Conservation (phyloP, 37 sponge, comb jelly and placozoan genomes). For the Axinella damicornis region DNA sequence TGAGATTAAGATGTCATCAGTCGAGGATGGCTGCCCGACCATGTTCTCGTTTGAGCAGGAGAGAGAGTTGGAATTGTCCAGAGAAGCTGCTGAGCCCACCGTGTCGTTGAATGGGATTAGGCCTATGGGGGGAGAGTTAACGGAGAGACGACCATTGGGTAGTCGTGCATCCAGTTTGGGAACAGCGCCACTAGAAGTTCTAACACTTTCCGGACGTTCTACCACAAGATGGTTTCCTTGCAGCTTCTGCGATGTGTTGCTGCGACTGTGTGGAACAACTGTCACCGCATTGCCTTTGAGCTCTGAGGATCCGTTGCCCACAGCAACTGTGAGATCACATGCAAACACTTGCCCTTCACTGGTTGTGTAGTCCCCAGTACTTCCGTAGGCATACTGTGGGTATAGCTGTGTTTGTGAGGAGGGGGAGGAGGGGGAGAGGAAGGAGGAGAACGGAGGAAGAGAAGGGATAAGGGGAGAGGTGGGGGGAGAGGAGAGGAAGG, state of each 20-base stretch:
- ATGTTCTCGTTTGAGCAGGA: neutral
- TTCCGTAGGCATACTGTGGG: conserved; percentile 47
- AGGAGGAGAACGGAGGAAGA: neutral
- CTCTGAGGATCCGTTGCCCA: neutral
- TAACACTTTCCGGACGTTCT: too few relatives aligned
- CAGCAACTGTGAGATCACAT: conserved; percentile 20
- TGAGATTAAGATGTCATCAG: conserved; percentile 41
- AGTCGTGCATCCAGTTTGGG: too few relatives aligned
- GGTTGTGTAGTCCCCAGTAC: conserved; percentile 38
- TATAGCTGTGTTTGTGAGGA: conserved; percentile 26
- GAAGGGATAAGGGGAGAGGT: neutral
- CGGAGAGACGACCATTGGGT: too few relatives aligned
- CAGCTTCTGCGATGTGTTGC: too few relatives aligned
- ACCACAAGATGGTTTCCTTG: too few relatives aligned
- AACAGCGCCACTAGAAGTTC: too few relatives aligned
- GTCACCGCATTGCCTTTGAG: too few relatives aligned
- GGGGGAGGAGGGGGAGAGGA: neutral
- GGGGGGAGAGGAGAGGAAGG: neutral
- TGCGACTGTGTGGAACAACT: too few relatives aligned
- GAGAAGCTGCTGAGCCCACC: neutral
- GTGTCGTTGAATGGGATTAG: conserved; percentile 16
- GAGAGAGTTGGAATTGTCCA: conserved; percentile 9
- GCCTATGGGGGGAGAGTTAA: neutral
- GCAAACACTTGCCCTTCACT: conserved; percentile 35
- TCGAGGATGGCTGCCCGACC: neutral